phyloP scores from a whole-genome alignment of 2,797 vertebrate genomes.

The Strix occidentalis region DNA sequence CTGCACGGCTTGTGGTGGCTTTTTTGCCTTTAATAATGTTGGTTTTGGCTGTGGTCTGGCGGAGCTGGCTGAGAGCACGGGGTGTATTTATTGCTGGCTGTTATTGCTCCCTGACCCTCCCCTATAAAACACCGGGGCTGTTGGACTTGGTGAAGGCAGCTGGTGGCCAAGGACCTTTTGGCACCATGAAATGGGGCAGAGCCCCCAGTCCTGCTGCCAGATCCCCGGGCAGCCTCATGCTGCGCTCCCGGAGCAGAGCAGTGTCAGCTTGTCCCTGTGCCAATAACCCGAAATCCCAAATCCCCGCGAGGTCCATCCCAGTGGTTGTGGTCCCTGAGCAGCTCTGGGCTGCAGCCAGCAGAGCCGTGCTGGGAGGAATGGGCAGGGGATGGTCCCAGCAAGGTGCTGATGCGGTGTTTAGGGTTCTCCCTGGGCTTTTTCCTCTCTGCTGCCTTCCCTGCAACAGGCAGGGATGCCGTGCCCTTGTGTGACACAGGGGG shows the following conservation, averaged over 20 bases:
- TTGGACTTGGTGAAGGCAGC: not conserved
- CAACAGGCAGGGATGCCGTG: rapidly evolving
- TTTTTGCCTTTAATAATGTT: not conserved
- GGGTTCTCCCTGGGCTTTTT: not conserved
- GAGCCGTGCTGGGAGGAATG: rapidly evolving
- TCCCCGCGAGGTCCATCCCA: not conserved
- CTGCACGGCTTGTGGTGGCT: rapidly evolving
- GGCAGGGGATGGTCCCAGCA: not conserved
- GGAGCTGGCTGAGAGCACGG: not conserved
- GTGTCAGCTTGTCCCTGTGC: not conserved
- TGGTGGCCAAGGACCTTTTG: not conserved
- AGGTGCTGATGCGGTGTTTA: not conserved
- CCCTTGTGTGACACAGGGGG: not conserved
- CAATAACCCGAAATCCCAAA: not conserved
- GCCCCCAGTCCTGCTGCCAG: not conserved
- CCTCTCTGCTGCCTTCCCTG: not conserved
- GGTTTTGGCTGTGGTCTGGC: not conserved
- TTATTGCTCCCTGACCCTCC: not conserved
- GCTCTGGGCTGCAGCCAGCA: not conserved
- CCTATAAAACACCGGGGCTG: not conserved
- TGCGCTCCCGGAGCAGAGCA: not conserved
- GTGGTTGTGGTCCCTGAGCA: rapidly evolving
- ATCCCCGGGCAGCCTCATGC: not conserved
- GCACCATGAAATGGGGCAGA: rapidly evolving
- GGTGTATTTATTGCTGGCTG: not conserved